Evolutionary conservation across 2,797 vertebrate genomes (phyloP).

Genomic region (Sebastes minor): DNA sequence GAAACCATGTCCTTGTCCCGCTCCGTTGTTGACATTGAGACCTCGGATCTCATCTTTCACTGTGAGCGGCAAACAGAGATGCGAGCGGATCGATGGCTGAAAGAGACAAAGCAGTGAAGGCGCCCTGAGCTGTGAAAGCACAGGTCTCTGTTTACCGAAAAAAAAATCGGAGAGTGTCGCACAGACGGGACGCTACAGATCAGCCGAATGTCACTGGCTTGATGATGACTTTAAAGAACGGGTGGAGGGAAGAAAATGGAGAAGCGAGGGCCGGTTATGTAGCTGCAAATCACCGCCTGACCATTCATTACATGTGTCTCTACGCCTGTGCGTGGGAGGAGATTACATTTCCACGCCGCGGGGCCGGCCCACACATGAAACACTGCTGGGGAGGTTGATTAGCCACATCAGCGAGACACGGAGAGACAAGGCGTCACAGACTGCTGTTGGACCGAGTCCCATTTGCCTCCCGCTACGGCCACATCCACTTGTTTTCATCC

Average conservation of each 20-base stretch:
- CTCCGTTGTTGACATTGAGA: conserved; percentile 26
- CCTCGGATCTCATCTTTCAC: conserved; percentile 52
- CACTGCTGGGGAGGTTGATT: conserved; percentile 42
- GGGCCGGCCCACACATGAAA: conserved; percentile 28
- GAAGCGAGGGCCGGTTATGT: neutral
- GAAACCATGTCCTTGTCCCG: conserved; percentile 11
- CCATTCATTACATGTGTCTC: conserved; percentile 27
- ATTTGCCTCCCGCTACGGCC: conserved; percentile 40
- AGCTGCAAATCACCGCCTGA: conserved; percentile 36
- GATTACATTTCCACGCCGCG: conserved; percentile 43
- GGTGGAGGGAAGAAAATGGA: neutral
- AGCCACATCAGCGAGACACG: conserved; percentile 40
- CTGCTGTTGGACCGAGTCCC: conserved; percentile 24
- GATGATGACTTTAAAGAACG: conserved; percentile 33
- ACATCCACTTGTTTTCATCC: conserved; percentile 31
- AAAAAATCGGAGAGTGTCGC: neutral
- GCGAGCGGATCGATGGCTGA: conserved; percentile 30
- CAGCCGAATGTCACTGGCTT: conserved; percentile 4
- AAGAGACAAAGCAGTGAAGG: conserved; percentile 36
- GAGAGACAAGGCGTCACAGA: conserved; percentile 23
- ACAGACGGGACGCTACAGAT: conserved; percentile 21
- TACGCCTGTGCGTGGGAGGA: neutral
- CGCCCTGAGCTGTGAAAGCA: conserved; percentile 11
- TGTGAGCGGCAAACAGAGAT: conserved; percentile 23
- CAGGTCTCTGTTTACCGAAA: conserved; percentile 4